A percentile compares a stretch with the other conserved stretches of the same genome.
Conservation (phyloP, 1,140 invertebrate species). For the Eubasilissa regina region DNA sequence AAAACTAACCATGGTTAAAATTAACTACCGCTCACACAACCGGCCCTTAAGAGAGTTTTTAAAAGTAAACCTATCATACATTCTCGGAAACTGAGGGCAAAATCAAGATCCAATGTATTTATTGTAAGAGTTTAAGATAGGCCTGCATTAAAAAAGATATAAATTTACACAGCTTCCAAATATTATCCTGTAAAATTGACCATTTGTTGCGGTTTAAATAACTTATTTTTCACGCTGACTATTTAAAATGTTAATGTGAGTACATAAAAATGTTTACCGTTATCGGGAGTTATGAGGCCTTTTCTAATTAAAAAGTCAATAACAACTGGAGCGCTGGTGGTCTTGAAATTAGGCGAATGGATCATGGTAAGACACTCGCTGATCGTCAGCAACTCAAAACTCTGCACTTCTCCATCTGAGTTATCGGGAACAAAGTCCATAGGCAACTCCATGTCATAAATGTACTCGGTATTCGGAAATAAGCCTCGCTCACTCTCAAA, state of each 20-base stretch:
- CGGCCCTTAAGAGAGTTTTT: too few relatives aligned
- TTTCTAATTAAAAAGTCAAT: conserved; percentile 94
- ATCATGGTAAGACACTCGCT: conserved; percentile 86
- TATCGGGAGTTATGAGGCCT: conserved; percentile 90
- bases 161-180: too few relatives aligned
- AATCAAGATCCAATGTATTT: too few relatives aligned
- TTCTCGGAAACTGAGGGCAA: too few relatives aligned
- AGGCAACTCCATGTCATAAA: conserved; percentile 95
- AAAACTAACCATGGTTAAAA: too few relatives aligned
- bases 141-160: too few relatives aligned
- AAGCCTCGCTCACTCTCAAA: conserved; percentile 93
- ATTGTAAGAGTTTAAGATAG: too few relatives aligned
- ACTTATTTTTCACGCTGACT: too few relatives aligned
- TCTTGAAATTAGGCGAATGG: conserved; percentile 90
- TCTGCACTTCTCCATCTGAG: conserved; percentile 93
- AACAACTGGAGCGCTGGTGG: conserved; percentile 91
- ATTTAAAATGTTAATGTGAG: neutral
- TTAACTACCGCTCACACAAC: too few relatives aligned
- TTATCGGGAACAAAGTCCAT: conserved; percentile 91
- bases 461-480: conserved; percentile 95
- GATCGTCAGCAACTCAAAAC: conserved; percentile 88
- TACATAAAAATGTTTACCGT: conserved; percentile 76
- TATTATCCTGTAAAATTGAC: too few relatives aligned
- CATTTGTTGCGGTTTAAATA: too few relatives aligned
- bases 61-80: too few relatives aligned